A percentile compares a stretch with the other conserved stretches of the same genome.
Evolutionary conservation across 2,113 vertebrate genomes (phyloP).

Genomic region (Collichthys lucidus): DNA sequence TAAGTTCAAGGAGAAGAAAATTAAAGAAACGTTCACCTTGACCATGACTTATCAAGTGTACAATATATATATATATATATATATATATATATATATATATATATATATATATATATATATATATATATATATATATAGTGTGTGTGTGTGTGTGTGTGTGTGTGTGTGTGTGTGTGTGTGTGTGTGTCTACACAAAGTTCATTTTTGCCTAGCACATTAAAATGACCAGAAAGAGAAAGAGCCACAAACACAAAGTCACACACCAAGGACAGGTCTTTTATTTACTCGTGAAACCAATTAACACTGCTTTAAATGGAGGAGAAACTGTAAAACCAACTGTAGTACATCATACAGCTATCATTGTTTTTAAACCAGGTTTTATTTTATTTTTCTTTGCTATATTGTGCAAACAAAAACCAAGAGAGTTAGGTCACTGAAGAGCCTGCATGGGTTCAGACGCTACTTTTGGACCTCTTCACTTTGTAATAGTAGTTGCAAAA

Average conservation of each 20-base stretch:
- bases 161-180: background rate
- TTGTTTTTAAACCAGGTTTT: slow-evolving; percentile 29
- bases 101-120: too few relatives aligned
- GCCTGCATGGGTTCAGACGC: slow-evolving; percentile 45
- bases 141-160: too few relatives aligned
- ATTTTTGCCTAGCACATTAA: background rate
- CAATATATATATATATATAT: too few relatives aligned
- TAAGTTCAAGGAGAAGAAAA: too few relatives aligned
- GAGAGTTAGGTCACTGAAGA: slow-evolving; percentile 40
- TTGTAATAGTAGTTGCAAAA: slow-evolving; percentile 22
- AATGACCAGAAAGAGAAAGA: slow-evolving; percentile 2
- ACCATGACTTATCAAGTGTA: too few relatives aligned
- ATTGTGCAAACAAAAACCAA: slow-evolving; percentile 75
- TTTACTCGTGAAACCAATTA: slow-evolving; percentile 71
- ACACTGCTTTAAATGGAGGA: slow-evolving; percentile 61
- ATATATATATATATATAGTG: too few relatives aligned
- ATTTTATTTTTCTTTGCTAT: slow-evolving; percentile 14
- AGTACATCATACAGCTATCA: slow-evolving; percentile 44
- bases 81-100: too few relatives aligned
- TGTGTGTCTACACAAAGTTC: background rate
- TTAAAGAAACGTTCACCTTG: too few relatives aligned
- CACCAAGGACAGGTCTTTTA: slow-evolving; percentile 68
- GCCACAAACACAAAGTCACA: slow-evolving; percentile 42
- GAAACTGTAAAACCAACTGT: slow-evolving; percentile 66
- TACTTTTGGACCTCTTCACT: slow-evolving; percentile 50